A percentile compares a stretch with the other conserved stretches of the same genome.
These are phyloP conservation scores for Stramonita haemastoma DNA, from an alignment of 2,888 invertebrate species.

Conservation along the genomic window DNA sequence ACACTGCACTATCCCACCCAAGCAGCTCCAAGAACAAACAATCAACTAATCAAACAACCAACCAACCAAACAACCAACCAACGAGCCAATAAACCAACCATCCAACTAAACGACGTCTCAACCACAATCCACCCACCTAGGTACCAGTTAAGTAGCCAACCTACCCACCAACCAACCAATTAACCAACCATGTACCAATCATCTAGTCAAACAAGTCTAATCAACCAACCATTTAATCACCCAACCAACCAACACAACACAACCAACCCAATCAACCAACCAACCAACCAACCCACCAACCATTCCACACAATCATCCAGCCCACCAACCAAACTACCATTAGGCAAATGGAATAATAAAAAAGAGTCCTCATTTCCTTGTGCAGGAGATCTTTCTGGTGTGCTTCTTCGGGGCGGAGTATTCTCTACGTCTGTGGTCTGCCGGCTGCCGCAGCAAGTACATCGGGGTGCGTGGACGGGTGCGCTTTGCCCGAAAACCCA, in stretches of 20 bases:
- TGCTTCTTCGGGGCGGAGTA: slow-evolving; percentile 90
- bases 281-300: too few relatives aligned
- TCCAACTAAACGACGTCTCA: too few relatives aligned
- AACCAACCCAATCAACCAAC: too few relatives aligned
- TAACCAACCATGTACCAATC: neutral
- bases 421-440: slow-evolving; percentile 87
- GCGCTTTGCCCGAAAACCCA: slow-evolving; percentile 88
- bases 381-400: slow-evolving; percentile 86
- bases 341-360: too few relatives aligned
- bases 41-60: neutral
- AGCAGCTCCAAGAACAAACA: neutral
- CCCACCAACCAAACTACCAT: neutral
- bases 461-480: slow-evolving; percentile 88
- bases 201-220: neutral
- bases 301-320: too few relatives aligned
- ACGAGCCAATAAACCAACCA: neutral
- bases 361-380: neutral
- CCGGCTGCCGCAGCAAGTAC: slow-evolving; percentile 90
- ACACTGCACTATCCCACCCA: neutral
- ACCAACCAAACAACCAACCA: neutral
- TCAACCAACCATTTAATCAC: too few relatives aligned
- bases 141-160: neutral
- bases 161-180: too few relatives aligned
- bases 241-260: too few relatives aligned
- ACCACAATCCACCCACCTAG: neutral